Evolutionary conservation across 2,888 invertebrate species (phyloP).

Genomic region (Furcula furcula): DNA sequence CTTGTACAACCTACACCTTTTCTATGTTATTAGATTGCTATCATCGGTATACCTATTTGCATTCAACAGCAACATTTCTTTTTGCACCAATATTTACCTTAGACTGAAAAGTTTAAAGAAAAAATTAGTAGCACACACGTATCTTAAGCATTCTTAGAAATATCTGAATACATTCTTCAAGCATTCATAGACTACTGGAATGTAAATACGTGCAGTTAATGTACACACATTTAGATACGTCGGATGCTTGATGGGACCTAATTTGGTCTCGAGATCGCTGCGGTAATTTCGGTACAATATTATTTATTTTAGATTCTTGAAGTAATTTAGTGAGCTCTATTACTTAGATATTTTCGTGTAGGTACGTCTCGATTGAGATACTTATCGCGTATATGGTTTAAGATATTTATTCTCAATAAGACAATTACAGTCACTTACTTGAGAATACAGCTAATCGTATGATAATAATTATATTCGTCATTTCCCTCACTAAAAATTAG

Average conservation of each 20-base stretch:
- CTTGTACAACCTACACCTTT: background rate
- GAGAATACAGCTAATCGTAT: no score
- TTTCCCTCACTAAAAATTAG: no score
- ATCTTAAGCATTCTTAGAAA: conserved; percentile 1
- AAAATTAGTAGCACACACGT: conserved; percentile 1
- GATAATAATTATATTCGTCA: no score
- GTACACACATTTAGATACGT: background rate
- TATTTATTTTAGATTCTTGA: no score
- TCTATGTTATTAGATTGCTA: conserved; percentile 1
- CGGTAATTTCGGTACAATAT: no score
- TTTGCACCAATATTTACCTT: conserved; percentile 1
- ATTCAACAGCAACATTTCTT: background rate
- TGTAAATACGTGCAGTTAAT: background rate
- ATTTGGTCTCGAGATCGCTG: no score
- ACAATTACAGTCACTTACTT: no score
- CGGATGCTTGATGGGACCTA: background rate
- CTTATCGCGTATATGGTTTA: no score
- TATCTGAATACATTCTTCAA: conserved; percentile 1
- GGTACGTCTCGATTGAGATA: no score
- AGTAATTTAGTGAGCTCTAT: no score
- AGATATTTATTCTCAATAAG: no score
- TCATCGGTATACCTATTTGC: background rate
- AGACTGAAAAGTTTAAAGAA: background rate
- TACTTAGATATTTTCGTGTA: no score
- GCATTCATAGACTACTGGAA: conserved; percentile 1